A percentile compares a stretch with the other conserved stretches of the same genome.
Evolutionary conservation across 1,140 invertebrate species (phyloP).

Genomic region (Drosophila micromelanica): DNA sequence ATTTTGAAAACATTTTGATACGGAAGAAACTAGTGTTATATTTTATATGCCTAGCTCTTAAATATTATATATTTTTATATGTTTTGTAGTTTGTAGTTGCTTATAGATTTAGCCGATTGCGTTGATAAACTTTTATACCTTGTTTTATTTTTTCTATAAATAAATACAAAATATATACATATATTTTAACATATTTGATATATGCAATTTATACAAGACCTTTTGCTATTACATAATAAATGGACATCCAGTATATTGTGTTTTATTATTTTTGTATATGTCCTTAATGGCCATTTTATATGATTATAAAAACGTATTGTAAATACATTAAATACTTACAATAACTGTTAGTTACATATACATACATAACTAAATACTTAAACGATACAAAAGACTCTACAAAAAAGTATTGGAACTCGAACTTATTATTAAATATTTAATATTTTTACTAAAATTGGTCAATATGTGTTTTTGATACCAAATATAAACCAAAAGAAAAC

Average conservation of each 20-base stretch:
- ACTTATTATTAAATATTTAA: constrained; percentile 77
- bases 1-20: constrained; percentile 22
- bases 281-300: constrained; percentile 59
- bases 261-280: constrained; percentile 70
- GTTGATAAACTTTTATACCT: constrained; percentile 79
- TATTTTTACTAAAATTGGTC: constrained; percentile 76
- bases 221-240: constrained; percentile 73
- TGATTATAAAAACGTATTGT: constrained; percentile 45
- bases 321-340: constrained; percentile 45
- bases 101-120: constrained; percentile 74
- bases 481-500: constrained; percentile 29
- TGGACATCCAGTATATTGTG: constrained; percentile 71
- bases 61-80: constrained; percentile 71
- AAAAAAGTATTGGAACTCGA: constrained; percentile 80
- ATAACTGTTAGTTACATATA: constrained; percentile 31
- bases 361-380: constrained; percentile 62
- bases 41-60: constrained; percentile 69
- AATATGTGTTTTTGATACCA: constrained; percentile 79
- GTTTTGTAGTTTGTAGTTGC: constrained; percentile 77
- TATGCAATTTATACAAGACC: constrained; percentile 75
- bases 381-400: constrained; percentile 76
- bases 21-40: constrained; percentile 44
- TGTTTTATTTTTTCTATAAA: constrained; percentile 69
- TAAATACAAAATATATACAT: constrained; percentile 63
- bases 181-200: constrained; percentile 68